Evolutionary conservation across 2,113 vertebrate species (phyloP).

Genomic region (Chloropsis cyanopogon): DNA sequence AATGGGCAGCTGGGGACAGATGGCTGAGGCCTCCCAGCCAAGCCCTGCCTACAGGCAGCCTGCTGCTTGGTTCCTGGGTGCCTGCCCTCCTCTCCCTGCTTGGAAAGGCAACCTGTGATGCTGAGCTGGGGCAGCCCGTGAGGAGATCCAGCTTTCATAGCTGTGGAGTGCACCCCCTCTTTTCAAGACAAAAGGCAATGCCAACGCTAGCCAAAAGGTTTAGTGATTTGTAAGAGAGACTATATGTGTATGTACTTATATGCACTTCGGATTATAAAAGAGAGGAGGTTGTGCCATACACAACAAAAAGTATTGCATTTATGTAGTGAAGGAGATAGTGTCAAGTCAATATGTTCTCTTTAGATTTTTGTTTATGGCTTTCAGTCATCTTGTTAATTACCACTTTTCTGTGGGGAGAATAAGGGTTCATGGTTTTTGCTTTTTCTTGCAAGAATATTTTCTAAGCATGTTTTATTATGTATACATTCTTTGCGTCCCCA

Average conservation of each 20-base stretch:
- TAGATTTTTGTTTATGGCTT: neutral
- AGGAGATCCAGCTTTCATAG: neutral
- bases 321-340: neutral
- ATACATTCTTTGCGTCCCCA: neutral
- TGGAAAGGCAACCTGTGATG: accelerated
- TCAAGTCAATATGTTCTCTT: neutral
- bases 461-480: neutral
- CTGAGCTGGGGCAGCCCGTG: accelerated
- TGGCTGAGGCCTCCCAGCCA: accelerated
- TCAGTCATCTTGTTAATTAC: neutral
- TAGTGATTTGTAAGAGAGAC: neutral
- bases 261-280: neutral
- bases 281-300: neutral
- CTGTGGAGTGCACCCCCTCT: neutral
- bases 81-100: neutral
- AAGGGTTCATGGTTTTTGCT: neutral
- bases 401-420: neutral
- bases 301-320: neutral
- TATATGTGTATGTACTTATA: neutral
- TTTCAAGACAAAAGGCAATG: neutral
- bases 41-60: neutral
- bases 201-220: neutral
- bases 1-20: accelerated
- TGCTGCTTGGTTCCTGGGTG: neutral
- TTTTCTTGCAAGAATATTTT: neutral